Evolutionary conservation across 2,113 vertebrate species (phyloP), one percentile per base, ranked within the genome.

Genomic region (Thunnus thynnus): DNA sequence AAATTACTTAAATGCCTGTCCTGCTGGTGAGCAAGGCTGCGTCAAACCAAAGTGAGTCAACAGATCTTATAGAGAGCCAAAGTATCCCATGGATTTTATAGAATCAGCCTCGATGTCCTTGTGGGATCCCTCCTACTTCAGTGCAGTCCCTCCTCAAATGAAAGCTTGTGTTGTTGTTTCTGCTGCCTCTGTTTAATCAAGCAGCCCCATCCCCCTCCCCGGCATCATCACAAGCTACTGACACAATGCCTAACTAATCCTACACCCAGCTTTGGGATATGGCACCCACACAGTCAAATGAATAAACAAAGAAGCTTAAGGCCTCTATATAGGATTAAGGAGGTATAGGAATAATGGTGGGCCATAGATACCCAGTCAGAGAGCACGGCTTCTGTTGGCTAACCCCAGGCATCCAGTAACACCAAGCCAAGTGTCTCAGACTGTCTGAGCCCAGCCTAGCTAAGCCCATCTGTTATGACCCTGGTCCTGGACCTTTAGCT

Each of bases 221-320:
- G 50, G 55, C 83, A 72, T 82, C 91, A 76, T 86, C 83, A 64
- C 83, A 78, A 82, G 76, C 80, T 64, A 64, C 85, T 85, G 89
- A 89, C 90, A 90, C 92, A 92, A 89, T 90, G 86, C 82, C 83
- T 66, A 62, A 76, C 81, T 91, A 91, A 91, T 90, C 84, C 86
- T 27, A 41, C 4, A n/a, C 64, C 88, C 77, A 74, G 84, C 73
- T 86, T 78, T 85, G 76, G 86, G 87, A 84, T 79, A 88, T 91
- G 83, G 87, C 91, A 87, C 80, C 87, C 92, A 81, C 89, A 85
- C 88, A 92, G 90, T 91, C 88, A 93, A 92, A 92, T 92, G 87
- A 92, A 86, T 90, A 94, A 94, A 92, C 91, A 93, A 93, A 92
- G 91, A 76, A 73, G 87, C 83, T 91, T 86, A 86, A 89, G 55